phyloP scores from a whole-genome alignment of 2,113 vertebrate species.

The Harpagus bidentatus region DNA sequence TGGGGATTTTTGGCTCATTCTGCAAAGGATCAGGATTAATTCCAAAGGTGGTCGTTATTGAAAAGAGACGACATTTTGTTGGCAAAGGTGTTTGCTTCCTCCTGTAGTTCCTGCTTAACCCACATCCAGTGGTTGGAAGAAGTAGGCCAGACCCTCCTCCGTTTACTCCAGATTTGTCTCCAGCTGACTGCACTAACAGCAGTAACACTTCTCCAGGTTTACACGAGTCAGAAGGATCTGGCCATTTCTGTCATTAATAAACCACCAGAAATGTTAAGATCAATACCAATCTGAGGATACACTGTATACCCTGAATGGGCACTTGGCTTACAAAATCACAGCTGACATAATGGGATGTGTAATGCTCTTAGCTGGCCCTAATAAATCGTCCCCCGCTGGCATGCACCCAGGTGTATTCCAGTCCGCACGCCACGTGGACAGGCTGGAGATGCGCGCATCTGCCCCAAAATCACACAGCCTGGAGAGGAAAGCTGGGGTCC shows the following conservation, averaged over 20 bases:
- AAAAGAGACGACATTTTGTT: background rate
- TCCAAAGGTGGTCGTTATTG: background rate
- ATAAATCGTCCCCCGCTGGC: background rate
- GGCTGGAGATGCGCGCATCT: background rate
- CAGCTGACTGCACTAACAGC: background rate
- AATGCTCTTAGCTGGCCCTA: background rate
- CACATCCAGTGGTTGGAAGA: background rate
- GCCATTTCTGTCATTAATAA: background rate
- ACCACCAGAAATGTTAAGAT: background rate
- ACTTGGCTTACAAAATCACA: background rate
- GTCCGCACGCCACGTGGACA: fast-evolving
- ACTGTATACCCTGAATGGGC: background rate
- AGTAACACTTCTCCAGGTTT: background rate
- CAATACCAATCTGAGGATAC: background rate
- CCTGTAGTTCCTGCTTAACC: background rate
- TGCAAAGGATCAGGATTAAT: background rate
- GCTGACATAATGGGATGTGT: background rate
- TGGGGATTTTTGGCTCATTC: background rate
- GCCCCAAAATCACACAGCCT: background rate
- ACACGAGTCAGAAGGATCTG: background rate
- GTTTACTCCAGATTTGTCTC: background rate
- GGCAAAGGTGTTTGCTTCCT: background rate
- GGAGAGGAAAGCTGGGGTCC: background rate
- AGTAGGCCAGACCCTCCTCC: background rate
- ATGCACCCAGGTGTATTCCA: fast-evolving